Percentiles rank a stretch among this genome's conserved stretches.
phyloP scores from a whole-genome alignment of 2,797 vertebrate genomes.

The Rhincodon typus region DNA sequence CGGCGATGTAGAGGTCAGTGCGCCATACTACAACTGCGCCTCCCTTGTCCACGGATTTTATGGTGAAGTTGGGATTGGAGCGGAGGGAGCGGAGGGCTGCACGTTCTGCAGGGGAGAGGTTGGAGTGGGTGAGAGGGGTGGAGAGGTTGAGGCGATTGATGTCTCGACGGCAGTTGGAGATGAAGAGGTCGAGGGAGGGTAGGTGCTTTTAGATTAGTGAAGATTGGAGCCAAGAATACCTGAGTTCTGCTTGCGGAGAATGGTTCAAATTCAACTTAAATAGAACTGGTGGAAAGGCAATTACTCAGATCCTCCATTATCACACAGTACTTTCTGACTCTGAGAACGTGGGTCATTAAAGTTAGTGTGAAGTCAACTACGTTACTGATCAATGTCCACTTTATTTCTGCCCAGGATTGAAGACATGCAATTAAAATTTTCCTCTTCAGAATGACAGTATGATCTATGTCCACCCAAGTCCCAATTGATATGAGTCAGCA shows the following conservation, averaged over 20 bases:
- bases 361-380: neutral
- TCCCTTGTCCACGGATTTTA: no score
- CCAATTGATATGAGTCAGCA: conserved; percentile 34
- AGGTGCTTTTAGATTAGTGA: neutral
- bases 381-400: neutral
- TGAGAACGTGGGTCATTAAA: neutral
- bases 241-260: neutral
- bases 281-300: neutral
- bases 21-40: no score
- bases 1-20: no score
- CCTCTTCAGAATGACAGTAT: neutral
- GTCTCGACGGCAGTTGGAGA: no score
- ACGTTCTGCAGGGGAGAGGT: no score
- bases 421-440: neutral
- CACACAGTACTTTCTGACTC: neutral
- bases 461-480: neutral
- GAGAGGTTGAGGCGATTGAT: no score
- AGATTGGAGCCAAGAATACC: neutral
- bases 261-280: neutral
- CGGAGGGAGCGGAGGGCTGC: no score
- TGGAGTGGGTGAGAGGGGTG: no score
- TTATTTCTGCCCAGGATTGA: neutral
- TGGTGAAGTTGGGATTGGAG: no score
- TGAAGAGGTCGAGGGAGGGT: no score
- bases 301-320: neutral